Conservation (phyloP, 2,888 invertebrate species). For the Maniola hyperantus region DNA sequence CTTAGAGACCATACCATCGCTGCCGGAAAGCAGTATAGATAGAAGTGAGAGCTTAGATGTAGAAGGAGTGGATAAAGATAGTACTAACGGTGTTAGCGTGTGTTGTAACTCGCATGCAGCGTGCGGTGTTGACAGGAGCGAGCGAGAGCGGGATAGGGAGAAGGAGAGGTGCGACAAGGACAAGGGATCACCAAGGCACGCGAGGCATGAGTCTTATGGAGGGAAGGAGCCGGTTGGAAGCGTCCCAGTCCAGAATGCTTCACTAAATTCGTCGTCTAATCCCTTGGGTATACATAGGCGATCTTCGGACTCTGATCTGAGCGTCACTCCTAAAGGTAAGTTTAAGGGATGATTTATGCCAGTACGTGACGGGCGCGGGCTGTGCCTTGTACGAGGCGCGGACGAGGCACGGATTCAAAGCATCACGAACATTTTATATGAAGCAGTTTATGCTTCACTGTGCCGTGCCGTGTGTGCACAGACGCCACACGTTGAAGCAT, state of each 20-base stretch:
- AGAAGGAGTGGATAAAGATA: constrained; percentile 51
- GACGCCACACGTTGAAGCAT: no score
- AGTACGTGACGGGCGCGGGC: no score
- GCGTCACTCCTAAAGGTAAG: constrained; percentile 95
- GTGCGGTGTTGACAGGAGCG: constrained; percentile 75
- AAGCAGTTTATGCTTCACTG: no score
- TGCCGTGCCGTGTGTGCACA: no score
- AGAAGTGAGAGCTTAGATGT: constrained; percentile 62
- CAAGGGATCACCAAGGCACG: constrained; percentile 73
- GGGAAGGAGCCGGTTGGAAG: constrained; percentile 65
- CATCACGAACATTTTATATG: no score
- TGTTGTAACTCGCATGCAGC: constrained; percentile 82
- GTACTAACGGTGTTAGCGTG: constrained; percentile 77
- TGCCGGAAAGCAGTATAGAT: constrained; percentile 67
- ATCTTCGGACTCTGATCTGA: constrained; percentile 96
- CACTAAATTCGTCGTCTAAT: constrained; percentile 74
- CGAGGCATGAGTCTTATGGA: constrained; percentile 82
- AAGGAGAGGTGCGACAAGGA: constrained; percentile 55
- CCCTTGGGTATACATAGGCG: constrained; percentile 86
- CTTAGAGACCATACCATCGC: constrained; percentile 74
- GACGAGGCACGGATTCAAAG: no score
- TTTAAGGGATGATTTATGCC: no score
- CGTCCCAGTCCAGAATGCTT: constrained; percentile 58
- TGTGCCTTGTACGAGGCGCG: no score
- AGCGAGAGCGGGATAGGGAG: constrained; percentile 61